Evolutionary conservation across 2,797 vertebrate genomes (phyloP).

Genomic region (Rhinichthys osculus): DNA sequence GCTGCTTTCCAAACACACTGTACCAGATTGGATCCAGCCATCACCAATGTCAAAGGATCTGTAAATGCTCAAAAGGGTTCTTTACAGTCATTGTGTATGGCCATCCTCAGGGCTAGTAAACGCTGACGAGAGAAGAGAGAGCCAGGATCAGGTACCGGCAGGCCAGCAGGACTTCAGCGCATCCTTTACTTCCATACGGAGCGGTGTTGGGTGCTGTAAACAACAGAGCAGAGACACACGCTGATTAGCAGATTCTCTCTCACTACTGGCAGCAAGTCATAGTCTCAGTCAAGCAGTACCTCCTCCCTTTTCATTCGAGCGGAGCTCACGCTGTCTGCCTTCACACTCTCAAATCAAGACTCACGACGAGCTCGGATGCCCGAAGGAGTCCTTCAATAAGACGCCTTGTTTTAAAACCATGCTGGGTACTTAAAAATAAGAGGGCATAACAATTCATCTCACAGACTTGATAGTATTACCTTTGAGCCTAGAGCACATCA

Average conservation of each 20-base stretch:
- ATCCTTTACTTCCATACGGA: conserved; percentile 93
- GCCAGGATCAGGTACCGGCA: conserved; percentile 94
- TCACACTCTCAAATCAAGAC: conserved; percentile 42
- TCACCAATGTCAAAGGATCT: conserved; percentile 90
- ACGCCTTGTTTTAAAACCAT: conserved; percentile 10
- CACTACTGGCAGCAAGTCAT: conserved; percentile 57
- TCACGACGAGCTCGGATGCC: not conserved
- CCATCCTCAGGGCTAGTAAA: conserved; percentile 90
- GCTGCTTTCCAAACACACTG: conserved; percentile 87
- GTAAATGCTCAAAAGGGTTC: conserved; percentile 89
- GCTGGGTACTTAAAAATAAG: conserved; percentile 6
- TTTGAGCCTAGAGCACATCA: not conserved
- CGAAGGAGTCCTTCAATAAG: conserved; percentile 31
- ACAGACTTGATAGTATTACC: not conserved
- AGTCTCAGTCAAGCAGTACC: conserved; percentile 47
- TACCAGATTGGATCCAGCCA: conserved; percentile 94
- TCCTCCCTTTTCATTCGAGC: conserved; percentile 32
- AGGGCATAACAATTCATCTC: not conserved
- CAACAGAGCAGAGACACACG: conserved; percentile 74
- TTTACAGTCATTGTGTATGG: conserved; percentile 92
- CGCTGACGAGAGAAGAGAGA: conserved; percentile 93
- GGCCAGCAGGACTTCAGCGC: conserved; percentile 89
- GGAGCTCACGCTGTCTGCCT: conserved; percentile 31
- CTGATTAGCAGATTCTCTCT: conserved; percentile 65
- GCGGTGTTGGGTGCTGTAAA: conserved; percentile 95